Conservation (phyloP, 2,113 vertebrate genomes). For the Arizona elegans region DNA sequence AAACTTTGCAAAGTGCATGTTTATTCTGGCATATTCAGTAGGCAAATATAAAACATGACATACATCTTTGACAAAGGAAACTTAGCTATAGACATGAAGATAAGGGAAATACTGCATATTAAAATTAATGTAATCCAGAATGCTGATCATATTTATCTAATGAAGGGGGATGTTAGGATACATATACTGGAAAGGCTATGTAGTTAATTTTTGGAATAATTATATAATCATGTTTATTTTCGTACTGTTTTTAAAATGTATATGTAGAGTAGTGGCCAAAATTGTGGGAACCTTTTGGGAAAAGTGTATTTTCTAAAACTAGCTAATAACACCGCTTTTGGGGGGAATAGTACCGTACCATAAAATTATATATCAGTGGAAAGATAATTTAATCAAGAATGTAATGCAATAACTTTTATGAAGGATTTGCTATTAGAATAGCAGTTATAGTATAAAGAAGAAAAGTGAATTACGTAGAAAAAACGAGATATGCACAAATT, state of each 20-base stretch:
- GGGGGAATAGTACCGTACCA: too few species aligned
- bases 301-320: too few species aligned
- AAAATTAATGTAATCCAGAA: not conserved
- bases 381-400: too few species aligned
- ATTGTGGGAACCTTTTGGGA: too few species aligned
- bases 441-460: too few species aligned
- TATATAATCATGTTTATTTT: slow-evolving; percentile 20
- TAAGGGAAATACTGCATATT: not conserved
- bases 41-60: not conserved
- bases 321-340: too few species aligned
- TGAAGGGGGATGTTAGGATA: not conserved
- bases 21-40: not conserved
- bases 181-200: not conserved
- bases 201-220: not conserved
- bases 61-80: not conserved
- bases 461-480: too few species aligned
- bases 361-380: too few species aligned
- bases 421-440: too few species aligned
- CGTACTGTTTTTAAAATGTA: slow-evolving; percentile 30
- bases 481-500: too few species aligned
- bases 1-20: not conserved
- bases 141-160: not conserved
- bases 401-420: too few species aligned
- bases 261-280: too few species aligned
- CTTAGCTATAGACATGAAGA: not conserved